Percentiles rank a stretch among this genome's conserved stretches.
phyloP scores from a whole-genome alignment of 2,888 invertebrate species.

The Alviniconcha strummeri region DNA sequence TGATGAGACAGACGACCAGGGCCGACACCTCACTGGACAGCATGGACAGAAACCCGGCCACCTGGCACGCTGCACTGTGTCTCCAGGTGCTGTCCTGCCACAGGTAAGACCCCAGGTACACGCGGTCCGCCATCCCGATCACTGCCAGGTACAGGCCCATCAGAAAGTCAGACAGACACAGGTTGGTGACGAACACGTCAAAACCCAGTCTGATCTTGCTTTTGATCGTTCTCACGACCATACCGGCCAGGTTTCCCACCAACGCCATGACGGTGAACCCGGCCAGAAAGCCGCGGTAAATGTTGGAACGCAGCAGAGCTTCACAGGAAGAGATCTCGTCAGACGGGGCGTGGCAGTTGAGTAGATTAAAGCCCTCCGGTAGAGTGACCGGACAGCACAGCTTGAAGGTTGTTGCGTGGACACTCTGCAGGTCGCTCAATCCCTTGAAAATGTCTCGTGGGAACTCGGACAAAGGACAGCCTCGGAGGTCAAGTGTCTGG shows the following conservation, averaged over 20 bases:
- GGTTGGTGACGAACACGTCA: neutral
- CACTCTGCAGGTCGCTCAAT: neutral
- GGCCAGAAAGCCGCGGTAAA: neutral
- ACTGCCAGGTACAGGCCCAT: neutral
- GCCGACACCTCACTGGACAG: slow-evolving; percentile 3
- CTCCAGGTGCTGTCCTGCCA: neutral
- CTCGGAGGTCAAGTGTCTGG: neutral
- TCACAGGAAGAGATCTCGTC: slow-evolving; percentile 14
- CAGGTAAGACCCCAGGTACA: neutral
- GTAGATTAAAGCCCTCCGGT: neutral
- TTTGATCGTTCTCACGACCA: neutral
- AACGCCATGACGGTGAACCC: neutral
- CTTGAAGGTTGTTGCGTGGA: neutral
- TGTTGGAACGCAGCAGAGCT: neutral
- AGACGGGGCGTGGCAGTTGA: neutral
- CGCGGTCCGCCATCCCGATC: neutral
- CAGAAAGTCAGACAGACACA: slow-evolving; percentile 12
- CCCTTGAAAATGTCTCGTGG: neutral
- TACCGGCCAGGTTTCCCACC: neutral
- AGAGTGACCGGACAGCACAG: neutral
- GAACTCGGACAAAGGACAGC: neutral
- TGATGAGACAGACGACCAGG: neutral
- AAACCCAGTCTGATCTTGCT: neutral
- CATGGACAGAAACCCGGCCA: neutral
- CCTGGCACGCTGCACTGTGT: neutral